Base-by-base conservation (phyloP, 35 echinoderm and acorn worm genomes). In the Apostichopus parvimensis region DNA sequence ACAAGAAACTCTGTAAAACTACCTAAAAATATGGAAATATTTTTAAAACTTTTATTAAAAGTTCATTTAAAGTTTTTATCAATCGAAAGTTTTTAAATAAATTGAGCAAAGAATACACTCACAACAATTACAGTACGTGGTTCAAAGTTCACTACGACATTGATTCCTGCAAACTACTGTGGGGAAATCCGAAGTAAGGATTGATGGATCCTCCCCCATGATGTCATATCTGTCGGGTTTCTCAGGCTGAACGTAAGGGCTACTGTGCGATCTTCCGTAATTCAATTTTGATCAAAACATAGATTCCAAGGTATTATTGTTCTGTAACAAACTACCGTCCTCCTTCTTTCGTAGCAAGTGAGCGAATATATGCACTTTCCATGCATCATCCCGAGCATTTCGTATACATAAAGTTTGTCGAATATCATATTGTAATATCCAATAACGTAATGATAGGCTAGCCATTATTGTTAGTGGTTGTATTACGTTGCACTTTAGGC, bases 161-260 rank as follows among this genome's bases (percentile, higher is more conserved):
- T 9, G 58, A 45, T 45, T 45, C 34, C 34, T 61, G 12, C 58
- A 61, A 61, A 61, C 12, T 8, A 61, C 7, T 61, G 58, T 61
- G 58, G 58, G 58, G 58, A 61, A 61, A 57, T 84, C 81, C 81
- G 54, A 84, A 59, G 14, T 45, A 45, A 45, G 34, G 34, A 45
- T 45, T 45, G 18, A 7, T 75, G 71, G 71, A 75, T 18, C 71
- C 71, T 18, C 71, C 71, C 71, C 71, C 71, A 75, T 75, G 71
- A 84, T 84, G 81, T 58, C 81, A 59, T 84, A 13, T 13, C 81
- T 84, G 81, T 84, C 81, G 81, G 81, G 81, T 84, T 84, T 84
- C 81, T 84, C 56, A 84, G 57, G 55, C 81, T 84, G 81, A 59
- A 55, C 81, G 56, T 84, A 84, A 84, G 81, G 81, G 81, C 15